Evolutionary conservation across 2,888 invertebrate genomes (phyloP).

Genomic region (Ormyrus rosae): DNA sequence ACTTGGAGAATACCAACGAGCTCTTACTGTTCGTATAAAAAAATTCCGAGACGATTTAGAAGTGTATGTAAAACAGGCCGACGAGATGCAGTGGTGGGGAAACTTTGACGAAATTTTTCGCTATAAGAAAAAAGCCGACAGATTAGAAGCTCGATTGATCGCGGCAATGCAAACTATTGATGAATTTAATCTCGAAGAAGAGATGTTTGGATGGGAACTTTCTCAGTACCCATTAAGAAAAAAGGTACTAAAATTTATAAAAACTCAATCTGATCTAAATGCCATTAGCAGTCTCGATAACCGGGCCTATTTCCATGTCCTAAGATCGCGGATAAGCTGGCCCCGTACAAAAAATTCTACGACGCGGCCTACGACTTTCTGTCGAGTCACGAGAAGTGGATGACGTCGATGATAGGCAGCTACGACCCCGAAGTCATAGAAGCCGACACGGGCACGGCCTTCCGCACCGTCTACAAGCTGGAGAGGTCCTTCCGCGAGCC

Average conservation of each 20-base stretch:
- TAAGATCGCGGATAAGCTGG: slow-evolving; percentile 85
- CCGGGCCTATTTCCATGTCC: not conserved
- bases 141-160: slow-evolving; percentile 83
- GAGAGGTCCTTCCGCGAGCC: slow-evolving; percentile 90
- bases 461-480: slow-evolving; percentile 89
- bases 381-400: slow-evolving; percentile 89
- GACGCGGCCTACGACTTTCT: slow-evolving; percentile 93
- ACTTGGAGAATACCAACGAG: slow-evolving; percentile 90
- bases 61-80: slow-evolving; percentile 86
- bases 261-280: not conserved
- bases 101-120: slow-evolving; percentile 88
- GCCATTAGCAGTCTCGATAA: not conserved
- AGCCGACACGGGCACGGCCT: slow-evolving; percentile 82
- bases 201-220: slow-evolving; percentile 90
- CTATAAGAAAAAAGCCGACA: slow-evolving; percentile 89
- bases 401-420: slow-evolving; percentile 85
- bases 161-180: slow-evolving; percentile 88
- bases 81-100: slow-evolving; percentile 92
- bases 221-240: slow-evolving; percentile 93
- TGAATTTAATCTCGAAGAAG: slow-evolving; percentile 93
- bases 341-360: slow-evolving; percentile 91
- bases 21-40: slow-evolving; percentile 86
- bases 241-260: slow-evolving; percentile 70
- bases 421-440: slow-evolving; percentile 94
- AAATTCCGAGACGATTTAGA: slow-evolving; percentile 90